phyloP scores from a whole-genome alignment of 2,113 vertebrate genomes.

The Hippocampus abdominalis region DNA sequence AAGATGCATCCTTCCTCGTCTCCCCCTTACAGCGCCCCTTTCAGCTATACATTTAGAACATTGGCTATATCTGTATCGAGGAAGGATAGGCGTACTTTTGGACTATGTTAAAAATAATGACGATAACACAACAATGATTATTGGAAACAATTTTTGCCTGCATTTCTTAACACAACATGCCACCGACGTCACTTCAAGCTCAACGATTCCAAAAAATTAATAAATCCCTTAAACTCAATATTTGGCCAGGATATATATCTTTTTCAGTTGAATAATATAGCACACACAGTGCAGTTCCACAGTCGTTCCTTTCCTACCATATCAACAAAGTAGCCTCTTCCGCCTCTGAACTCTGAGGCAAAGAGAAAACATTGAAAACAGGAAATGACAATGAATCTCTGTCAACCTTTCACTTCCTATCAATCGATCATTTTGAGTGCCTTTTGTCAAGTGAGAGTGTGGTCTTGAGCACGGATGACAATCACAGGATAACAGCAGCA shows the following conservation, averaged over 20 bases:
- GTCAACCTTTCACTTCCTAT: conserved; percentile 45
- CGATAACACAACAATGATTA: no score
- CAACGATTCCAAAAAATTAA: no score
- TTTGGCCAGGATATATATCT: background rate
- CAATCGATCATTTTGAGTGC: conserved; percentile 46
- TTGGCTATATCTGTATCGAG: no score
- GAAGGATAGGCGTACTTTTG: no score
- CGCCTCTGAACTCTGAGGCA: conserved; percentile 37
- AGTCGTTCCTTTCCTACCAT: conserved; percentile 7
- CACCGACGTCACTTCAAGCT: no score
- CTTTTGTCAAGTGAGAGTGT: conserved; percentile 13
- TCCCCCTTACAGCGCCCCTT: no score
- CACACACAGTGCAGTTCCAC: background rate
- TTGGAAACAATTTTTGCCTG: no score
- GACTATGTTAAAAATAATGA: no score
- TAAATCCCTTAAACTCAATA: no score
- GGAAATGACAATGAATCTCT: conserved; percentile 47
- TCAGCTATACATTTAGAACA: no score
- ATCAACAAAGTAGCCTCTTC: background rate
- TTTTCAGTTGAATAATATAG: background rate
- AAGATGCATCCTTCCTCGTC: no score
- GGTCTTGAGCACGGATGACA: background rate
- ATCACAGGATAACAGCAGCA: conserved; percentile 29
- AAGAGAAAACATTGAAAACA: conserved; percentile 34
- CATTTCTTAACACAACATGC: no score